Evolutionary conservation across 2,888 invertebrate species (phyloP), one percentile per base, ranked within the genome.

Genomic region (Drosophila silvestris): DNA sequence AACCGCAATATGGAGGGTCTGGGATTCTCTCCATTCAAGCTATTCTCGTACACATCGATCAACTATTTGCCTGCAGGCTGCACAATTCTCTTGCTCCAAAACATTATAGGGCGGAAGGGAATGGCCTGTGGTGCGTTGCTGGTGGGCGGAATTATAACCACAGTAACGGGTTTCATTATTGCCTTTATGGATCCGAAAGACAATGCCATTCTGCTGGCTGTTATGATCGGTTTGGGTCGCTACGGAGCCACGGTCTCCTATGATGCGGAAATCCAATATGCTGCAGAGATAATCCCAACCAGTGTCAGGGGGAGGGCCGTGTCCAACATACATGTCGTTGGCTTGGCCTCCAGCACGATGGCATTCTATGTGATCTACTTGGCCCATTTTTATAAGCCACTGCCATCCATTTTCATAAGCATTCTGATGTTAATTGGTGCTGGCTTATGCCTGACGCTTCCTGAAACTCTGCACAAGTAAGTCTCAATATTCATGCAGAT

Each of bases 181-280:
- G 93, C 92, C 10, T 85, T 91, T 53, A 76, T 92, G 53, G 88
- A 92, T 59, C 90, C 89, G 16, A 78, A 79, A 5, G 83, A 91
- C 70, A 91, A 94, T 82, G 93, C 94, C 1, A 39, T 92, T 2
- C 74, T 94, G 1, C 89, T 94, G 33, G 92, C 94, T 1, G 76
- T 91, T 28, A 90, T 95, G 85, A 94, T 94, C 3, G 93, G 94
- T 28, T 85, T 95, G 66, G 94, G 95, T 5, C 93, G 95, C 28
- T 94, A 95, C 58, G 94, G 94, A 16, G 94, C 95, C 16, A 95
- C 94, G 5, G 94, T 95, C 1, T 95, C 95, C 16, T 95, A 95
- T 84, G 95, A 95, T 91, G 95, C 95, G 5, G 95, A 95, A 30
- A 94, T 95, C 19, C 95, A 95, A 89, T 96, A 95, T 81, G 95